A percentile compares a stretch with the other conserved stretches of the same genome.
phyloP scores from a whole-genome alignment of 2,888 invertebrate species.

The Meiosimyza platycephala region DNA sequence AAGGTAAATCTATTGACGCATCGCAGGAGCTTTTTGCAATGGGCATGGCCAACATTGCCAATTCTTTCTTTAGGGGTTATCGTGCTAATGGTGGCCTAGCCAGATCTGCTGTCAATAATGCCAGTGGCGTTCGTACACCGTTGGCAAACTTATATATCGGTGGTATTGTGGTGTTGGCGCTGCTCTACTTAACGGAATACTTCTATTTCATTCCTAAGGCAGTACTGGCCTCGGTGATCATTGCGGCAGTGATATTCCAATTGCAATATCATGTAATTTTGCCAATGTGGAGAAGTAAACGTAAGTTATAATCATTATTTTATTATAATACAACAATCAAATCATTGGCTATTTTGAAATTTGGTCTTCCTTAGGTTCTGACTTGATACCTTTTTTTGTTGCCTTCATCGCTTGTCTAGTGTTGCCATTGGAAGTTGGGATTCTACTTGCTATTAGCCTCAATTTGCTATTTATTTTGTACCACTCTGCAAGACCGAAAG shows the following conservation, averaged over 20 bases:
- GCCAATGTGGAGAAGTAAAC: conserved; percentile 90
- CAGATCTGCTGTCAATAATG: conserved; percentile 85
- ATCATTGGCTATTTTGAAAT: too few species aligned
- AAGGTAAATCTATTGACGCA: conserved; percentile 83
- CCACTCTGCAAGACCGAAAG: conserved; percentile 87
- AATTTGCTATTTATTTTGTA: conserved; percentile 88
- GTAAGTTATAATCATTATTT: conserved; percentile 69
- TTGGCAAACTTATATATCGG: conserved; percentile 85
- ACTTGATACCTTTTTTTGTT: conserved; percentile 84
- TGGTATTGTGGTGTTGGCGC: conserved; percentile 80
- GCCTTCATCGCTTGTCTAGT: conserved; percentile 89
- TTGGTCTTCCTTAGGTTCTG: conserved; percentile 74
- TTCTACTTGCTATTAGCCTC: conserved; percentile 83
- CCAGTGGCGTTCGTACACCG: conserved; percentile 87
- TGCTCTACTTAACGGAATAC: conserved; percentile 85
- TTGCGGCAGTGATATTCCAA: conserved; percentile 90
- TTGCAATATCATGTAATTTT: conserved; percentile 84
- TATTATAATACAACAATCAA: too few species aligned
- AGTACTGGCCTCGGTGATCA: conserved; percentile 86
- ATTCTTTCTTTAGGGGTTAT: conserved; percentile 85
- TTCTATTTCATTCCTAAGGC: conserved; percentile 88
- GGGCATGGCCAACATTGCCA: conserved; percentile 78
- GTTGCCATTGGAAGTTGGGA: conserved; percentile 87
- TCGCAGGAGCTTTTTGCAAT: conserved; percentile 90
- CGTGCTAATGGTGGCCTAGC: conserved; percentile 83